Evolutionary conservation across 2,113 vertebrate genomes (phyloP).

Genomic region (Tringa solitaria): DNA sequence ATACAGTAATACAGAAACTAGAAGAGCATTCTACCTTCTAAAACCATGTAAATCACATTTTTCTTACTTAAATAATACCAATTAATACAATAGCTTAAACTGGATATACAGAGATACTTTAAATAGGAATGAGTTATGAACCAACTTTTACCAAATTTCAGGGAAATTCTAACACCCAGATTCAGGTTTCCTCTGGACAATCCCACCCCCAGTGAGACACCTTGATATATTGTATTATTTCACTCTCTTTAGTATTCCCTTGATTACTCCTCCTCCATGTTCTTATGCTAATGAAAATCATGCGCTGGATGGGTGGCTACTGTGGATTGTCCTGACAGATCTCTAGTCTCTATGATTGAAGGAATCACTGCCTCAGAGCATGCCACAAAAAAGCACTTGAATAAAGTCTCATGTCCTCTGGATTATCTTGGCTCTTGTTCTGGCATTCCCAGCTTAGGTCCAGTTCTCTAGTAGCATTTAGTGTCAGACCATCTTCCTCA

Average conservation of each 20-base stretch:
- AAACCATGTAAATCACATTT: background rate
- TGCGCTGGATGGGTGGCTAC: background rate
- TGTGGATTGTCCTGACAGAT: background rate
- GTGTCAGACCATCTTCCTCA: background rate
- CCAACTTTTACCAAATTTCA: background rate
- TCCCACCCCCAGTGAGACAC: background rate
- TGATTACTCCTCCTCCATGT: background rate
- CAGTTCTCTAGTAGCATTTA: background rate
- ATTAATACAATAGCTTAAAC: background rate
- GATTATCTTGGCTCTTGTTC: background rate
- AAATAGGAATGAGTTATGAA: background rate
- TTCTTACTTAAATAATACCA: background rate
- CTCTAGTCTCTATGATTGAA: accelerated
- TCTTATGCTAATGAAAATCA: background rate
- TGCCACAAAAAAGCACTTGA: background rate
- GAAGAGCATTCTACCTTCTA: background rate
- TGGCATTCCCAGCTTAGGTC: background rate
- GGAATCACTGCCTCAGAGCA: background rate
- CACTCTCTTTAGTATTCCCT: background rate
- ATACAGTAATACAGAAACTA: background rate
- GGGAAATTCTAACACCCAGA: background rate
- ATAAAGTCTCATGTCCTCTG: background rate
- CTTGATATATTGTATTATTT: background rate
- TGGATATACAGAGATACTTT: background rate
- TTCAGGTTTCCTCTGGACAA: background rate